Conservation (phyloP, 2,113 vertebrate genomes). For the Onychostruthus taczanowskii region DNA sequence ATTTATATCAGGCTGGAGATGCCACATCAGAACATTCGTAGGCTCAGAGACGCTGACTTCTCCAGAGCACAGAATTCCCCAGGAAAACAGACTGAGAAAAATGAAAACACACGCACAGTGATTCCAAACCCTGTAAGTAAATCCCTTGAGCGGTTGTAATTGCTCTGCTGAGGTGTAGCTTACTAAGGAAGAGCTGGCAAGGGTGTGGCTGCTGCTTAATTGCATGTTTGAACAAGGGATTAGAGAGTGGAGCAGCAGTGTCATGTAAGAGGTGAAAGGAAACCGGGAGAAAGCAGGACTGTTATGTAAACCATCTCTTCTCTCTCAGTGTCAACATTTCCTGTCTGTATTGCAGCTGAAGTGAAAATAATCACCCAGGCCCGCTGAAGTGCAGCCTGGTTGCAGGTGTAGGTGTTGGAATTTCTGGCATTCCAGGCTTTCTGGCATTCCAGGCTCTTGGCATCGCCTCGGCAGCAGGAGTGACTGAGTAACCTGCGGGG, state of each 20-base stretch:
- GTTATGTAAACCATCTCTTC: not conserved
- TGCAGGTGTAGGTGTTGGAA: not conserved
- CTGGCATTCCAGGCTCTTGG: not conserved
- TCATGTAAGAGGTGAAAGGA: not conserved
- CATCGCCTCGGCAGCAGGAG: not conserved
- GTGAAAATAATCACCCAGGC: not conserved
- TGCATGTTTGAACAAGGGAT: not conserved
- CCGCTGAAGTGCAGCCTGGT: not conserved
- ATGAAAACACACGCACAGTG: not conserved
- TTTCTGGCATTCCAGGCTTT: not conserved
- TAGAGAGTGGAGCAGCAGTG: conserved; percentile 5
- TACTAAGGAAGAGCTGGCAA: not conserved
- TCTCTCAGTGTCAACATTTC: not conserved
- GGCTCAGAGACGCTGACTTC: not conserved
- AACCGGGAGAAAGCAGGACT: not conserved
- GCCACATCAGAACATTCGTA: not conserved
- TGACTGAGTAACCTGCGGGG: not conserved
- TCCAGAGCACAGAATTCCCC: not conserved
- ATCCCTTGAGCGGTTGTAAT: not conserved
- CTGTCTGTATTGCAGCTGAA: not conserved
- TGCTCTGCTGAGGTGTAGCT: not conserved
- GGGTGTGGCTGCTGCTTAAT: not conserved
- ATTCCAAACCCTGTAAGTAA: not conserved
- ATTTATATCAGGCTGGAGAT: not conserved
- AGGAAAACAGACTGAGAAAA: not conserved